Percentiles rank a stretch among this genome's conserved stretches.
Evolutionary conservation across 2,797 vertebrate species (phyloP).

Genomic region (Arctocebus calabarensis): DNA sequence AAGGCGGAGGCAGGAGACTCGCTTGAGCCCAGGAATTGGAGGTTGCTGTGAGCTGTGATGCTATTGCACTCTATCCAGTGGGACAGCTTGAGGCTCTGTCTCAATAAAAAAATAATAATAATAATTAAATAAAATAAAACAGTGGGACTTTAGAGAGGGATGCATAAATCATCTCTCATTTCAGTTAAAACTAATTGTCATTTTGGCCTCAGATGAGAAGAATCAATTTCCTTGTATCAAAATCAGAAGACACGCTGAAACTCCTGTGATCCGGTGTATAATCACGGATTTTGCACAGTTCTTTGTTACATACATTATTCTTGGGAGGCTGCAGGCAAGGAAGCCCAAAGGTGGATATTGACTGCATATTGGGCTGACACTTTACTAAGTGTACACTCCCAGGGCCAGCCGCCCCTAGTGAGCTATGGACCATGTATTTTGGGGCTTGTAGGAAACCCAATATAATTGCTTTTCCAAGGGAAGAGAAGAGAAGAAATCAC

Average conservation of each 20-base stretch:
- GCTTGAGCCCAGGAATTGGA: no score
- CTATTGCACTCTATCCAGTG: no score
- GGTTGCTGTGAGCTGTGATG: no score
- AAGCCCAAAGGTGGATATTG: background rate
- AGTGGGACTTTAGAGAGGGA: background rate
- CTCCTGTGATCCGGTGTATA: background rate
- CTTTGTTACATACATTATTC: background rate
- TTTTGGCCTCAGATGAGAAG: conserved; percentile 7
- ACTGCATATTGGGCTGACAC: background rate
- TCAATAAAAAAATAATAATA: no score
- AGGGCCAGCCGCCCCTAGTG: background rate
- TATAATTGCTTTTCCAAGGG: background rate
- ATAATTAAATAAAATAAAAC: no score
- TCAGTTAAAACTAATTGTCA: background rate
- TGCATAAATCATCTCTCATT: background rate
- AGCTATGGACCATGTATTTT: background rate
- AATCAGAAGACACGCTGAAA: background rate
- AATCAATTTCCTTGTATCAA: conserved; percentile 21
- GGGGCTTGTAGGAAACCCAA: background rate
- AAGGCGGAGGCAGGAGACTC: no score
- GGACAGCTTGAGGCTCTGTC: no score
- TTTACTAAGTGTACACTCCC: background rate
- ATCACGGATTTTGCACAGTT: background rate
- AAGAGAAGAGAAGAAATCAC: background rate
- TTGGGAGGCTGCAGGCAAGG: background rate